Base-by-base conservation (phyloP, 2,888 invertebrate species). In the Eledona agricola region DNA sequence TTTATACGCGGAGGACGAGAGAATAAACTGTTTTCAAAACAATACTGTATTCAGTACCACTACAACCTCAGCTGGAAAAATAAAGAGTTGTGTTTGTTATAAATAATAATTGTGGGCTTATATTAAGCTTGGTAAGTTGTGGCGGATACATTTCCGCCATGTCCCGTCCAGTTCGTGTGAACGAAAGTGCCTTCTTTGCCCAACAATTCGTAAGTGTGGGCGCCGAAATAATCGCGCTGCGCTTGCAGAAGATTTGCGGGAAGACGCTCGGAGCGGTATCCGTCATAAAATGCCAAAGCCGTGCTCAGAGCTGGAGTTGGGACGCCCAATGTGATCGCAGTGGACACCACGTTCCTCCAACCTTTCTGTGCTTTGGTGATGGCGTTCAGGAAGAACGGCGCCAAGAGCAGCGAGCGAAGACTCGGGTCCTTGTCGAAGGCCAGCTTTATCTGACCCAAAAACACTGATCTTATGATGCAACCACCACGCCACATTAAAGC, bases 401-500 rank as follows among this genome's bases (percentile, higher is more conserved):
- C 97, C 67, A 98, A 75, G 51, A 99, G 79, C 43, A 99, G 79
- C 73, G 96, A 98, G 1, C 85, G 82, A 45, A 99, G 80, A 50
- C 88, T 80, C 0, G 93, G 89, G 75, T 97, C 90, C 66, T 89
- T 88, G 45, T 91, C 92, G 75, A 92, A 99, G 0, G 99, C 98
- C 7, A 85, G 83, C 80, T 98, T 94, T 67, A 96, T 95, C 74
- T 93, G 90, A 16, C 92, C 93, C 63, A 96, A 78, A 74, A 96
- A 95, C 5, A 82, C 88, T 71, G 92, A 93, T 73, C 97, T 83
- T 71, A 96, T 98, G 70, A 98, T 98, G 75, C 97, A 98, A n/a
- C 98, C 98, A 7, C 97, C 97, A 57, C 98, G 86, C 99, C 99
- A 99, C 98, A 99, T 99, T 26, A 99, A 80, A 1, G 99, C 98